Base-by-base conservation (phyloP, 2,888 invertebrate genomes). In the Stegophylla sp. region DNA sequence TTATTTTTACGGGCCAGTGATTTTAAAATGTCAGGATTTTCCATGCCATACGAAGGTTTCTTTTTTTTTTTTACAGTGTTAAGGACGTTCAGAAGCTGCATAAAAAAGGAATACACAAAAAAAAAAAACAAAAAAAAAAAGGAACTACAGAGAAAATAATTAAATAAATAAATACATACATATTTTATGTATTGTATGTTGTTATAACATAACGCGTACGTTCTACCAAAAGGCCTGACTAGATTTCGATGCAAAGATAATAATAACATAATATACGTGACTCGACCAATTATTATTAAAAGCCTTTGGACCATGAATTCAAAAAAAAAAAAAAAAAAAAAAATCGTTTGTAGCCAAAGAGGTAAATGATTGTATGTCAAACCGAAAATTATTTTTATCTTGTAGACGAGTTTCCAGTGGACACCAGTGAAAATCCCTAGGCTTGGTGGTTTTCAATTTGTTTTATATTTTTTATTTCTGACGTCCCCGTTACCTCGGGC, bases 381-480 rank as follows among this genome's bases (percentile, higher is more conserved):
- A 41, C 20, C 9, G 9, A 20, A 72, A 72, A 72, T n/a, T 56
- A 56, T 72, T 43, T 56, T 72, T 72, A 26, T 26, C 1, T 61
- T 4, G 0, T 1, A 41, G 10, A 41, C 1, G 41, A 2, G 20
- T 72, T 72, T 72, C 1, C 41, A 17, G n/a, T n/a, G 23, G 56
- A 59, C 15, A 61, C 7, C 3, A 61, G n/a, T 10, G 9, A 26
- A n/a, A 73, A 61, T 61, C 41, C 71, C 59, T n/a, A 45, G 26
- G 28, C 63, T 34, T 17, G 48, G 45, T 1, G 48, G 48, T 63
- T 74, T 74, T 61, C 73, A 61, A 74, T 61, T 74, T 48, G n/a
- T 56, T 56, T 72, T 45, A n/a, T n/a, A n/a, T n/a, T n/a, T n/a
- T n/a, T n/a, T n/a, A n/a, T 61, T 45, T 61, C n/a, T n/a, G 13